phyloP scores from a whole-genome alignment of 2,797 vertebrate genomes.

The Anguilla marmorata region DNA sequence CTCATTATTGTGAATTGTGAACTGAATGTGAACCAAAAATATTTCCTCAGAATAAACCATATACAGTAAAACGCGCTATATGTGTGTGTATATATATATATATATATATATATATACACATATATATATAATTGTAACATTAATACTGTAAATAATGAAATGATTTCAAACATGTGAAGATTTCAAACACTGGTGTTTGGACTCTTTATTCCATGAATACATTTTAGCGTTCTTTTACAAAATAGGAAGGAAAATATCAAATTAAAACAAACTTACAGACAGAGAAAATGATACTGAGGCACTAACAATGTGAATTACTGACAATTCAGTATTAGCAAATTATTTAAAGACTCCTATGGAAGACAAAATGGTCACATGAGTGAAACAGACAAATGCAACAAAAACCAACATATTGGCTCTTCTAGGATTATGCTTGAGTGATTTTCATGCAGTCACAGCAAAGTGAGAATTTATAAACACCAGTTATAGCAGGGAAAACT shows the following conservation, averaged over 20 bases:
- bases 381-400: constrained; percentile 51
- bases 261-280: constrained; percentile 62
- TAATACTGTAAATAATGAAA: constrained; percentile 65
- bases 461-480: constrained; percentile 55
- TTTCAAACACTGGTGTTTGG: constrained; percentile 70
- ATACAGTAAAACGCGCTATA: background rate
- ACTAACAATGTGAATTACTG: constrained; percentile 55
- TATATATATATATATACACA: background rate
- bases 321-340: background rate
- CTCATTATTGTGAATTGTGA: background rate
- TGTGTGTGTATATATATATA: background rate
- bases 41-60: constrained; percentile 40
- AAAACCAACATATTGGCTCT: constrained; percentile 50
- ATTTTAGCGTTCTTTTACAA: constrained; percentile 65
- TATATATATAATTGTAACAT: constrained; percentile 47
- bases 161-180: constrained; percentile 63
- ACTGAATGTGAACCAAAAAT: background rate
- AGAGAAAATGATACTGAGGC: constrained; percentile 64
- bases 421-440: constrained; percentile 63
- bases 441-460: constrained; percentile 61
- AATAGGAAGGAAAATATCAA: constrained; percentile 56
- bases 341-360: constrained; percentile 61
- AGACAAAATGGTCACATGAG: constrained; percentile 65
- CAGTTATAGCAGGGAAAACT: constrained; percentile 55
- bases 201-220: constrained; percentile 77